Base-by-base conservation (phyloP, 2,797 vertebrate genomes). In the Sebastes iracundus region DNA sequence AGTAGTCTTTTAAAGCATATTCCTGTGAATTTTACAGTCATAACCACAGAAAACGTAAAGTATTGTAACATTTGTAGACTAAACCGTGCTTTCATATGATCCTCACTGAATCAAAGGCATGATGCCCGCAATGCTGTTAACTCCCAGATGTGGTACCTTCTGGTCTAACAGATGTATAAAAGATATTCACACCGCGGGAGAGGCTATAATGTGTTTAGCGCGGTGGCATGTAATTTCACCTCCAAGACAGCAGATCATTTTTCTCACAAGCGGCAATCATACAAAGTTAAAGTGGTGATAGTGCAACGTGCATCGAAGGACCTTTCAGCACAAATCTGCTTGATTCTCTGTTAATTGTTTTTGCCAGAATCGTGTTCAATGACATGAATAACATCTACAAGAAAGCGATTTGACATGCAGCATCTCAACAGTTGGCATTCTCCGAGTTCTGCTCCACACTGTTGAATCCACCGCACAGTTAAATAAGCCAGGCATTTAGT, bases 151-250 rank as follows among this genome's bases (percentile, higher is more conserved):
- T 83, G 63, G 75, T 32, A 79, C 92, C 92, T 82, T 94, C 91
- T 93, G 92, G 84, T 65, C 72, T 12, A 81, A 81, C 94, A 92
- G 92, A 93, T 93, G 93, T 74, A 80, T 72, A 62, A 80, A 74
- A 75, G 87, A 88, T 86, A 87, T 85, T 85, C 46, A 84, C 83
- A 78, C 83, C 52, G 11, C 16, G n/a, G 81, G 81, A 80, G 84
- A 65, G 60, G 46, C 68, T 72, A 7, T 91, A 92, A 93, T 90
- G 85, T n/a, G 32, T 90, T 93, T 89, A 91, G 70, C n/a, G 30
- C 20, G 0, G 72, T 14, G 84, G 81, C 76, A 18, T 91, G 89
- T 83, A 80, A 92, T 91, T 91, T 84, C 85, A 88, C 79, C 85
- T 90, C 77, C 27, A 69, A 55, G 35, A 76, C 46, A 76, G 64